These are phyloP conservation scores for Elgaria multicarinata DNA, from an alignment of 2,113 vertebrate species.

Conservation along the genomic window DNA sequence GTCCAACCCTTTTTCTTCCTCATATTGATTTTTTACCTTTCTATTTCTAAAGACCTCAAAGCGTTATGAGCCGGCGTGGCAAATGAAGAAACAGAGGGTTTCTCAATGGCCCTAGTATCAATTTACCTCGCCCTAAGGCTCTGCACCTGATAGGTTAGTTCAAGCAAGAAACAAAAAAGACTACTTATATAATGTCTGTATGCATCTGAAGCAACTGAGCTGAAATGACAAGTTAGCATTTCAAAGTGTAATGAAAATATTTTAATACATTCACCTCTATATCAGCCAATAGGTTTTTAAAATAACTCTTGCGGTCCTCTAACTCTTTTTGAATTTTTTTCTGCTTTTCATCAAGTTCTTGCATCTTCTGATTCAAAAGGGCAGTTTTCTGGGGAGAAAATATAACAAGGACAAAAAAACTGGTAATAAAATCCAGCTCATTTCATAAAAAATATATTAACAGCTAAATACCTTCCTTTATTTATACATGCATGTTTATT, in stretches of 20 bases:
- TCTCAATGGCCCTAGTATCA: conserved; percentile 61
- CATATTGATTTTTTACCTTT: conserved; percentile 66
- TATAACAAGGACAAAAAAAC: neutral
- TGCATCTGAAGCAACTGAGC: conserved; percentile 39
- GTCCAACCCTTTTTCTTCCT: conserved; percentile 54
- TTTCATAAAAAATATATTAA: neutral
- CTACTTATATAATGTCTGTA: neutral
- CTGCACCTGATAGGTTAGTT: conserved; percentile 45
- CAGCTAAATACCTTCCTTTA: neutral
- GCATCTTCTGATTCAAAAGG: conserved; percentile 49
- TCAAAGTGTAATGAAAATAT: conserved; percentile 21
- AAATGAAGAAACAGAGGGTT: conserved; percentile 67
- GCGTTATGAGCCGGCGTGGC: conserved; percentile 53
- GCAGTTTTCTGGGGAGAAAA: conserved; percentile 66
- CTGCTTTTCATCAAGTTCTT: conserved; percentile 61
- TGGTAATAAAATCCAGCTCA: conserved; percentile 7
- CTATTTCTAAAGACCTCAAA: conserved; percentile 60
- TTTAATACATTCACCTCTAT: conserved; percentile 65
- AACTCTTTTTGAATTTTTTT: conserved; percentile 62
- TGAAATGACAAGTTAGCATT: conserved; percentile 52
- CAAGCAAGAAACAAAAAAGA: conserved; percentile 63
- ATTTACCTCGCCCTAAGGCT: conserved; percentile 55
- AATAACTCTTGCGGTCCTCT: conserved; percentile 30
- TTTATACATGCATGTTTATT: conserved; percentile 3
- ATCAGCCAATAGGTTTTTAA: conserved; percentile 48